A percentile compares a stretch with the other conserved stretches of the same genome.
Evolutionary conservation across 1,140 invertebrate species (phyloP).

Genomic region (Heliconius eleuchia): DNA sequence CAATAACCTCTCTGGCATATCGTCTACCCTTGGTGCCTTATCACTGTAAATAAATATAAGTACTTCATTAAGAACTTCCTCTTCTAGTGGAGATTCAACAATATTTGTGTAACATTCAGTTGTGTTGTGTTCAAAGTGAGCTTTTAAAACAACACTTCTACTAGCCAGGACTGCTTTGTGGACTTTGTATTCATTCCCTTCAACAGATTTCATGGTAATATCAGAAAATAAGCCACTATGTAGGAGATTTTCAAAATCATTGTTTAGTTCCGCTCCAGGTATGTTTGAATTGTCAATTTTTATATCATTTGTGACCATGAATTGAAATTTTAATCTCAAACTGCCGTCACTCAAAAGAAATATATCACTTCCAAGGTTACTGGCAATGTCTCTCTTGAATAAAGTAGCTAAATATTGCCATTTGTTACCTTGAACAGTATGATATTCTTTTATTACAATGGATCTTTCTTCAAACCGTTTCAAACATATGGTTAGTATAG

Average conservation of each 20-base stretch:
- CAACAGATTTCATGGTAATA: constrained; percentile 69
- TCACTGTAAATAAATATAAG: constrained; percentile 86
- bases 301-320: constrained; percentile 69
- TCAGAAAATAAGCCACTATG: constrained; percentile 70
- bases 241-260: constrained; percentile 70
- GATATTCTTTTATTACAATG: constrained; percentile 69
- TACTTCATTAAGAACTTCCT: constrained; percentile 85
- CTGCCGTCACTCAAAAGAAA: constrained; percentile 66
- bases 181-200: constrained; percentile 65
- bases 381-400: constrained; percentile 64
- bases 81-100: constrained; percentile 81
- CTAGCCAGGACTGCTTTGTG: constrained; percentile 72
- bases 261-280: constrained; percentile 61
- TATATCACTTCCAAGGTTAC: constrained; percentile 56
- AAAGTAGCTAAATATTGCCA: constrained; percentile 74
- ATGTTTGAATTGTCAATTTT: constrained; percentile 59
- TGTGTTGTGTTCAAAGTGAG: constrained; percentile 88
- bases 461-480: constrained; percentile 72
- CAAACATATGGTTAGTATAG: constrained; percentile 66
- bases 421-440: constrained; percentile 68
- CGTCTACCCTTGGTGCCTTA: constrained; percentile 82
- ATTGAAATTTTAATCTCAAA: constrained; percentile 69
- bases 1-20: constrained; percentile 71
- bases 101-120: constrained; percentile 84
- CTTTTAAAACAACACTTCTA: constrained; percentile 85